A percentile compares a stretch with the other conserved stretches of the same genome.
phyloP scores from a whole-genome alignment of 2,113 vertebrate genomes.

The Laticauda laticaudata region DNA sequence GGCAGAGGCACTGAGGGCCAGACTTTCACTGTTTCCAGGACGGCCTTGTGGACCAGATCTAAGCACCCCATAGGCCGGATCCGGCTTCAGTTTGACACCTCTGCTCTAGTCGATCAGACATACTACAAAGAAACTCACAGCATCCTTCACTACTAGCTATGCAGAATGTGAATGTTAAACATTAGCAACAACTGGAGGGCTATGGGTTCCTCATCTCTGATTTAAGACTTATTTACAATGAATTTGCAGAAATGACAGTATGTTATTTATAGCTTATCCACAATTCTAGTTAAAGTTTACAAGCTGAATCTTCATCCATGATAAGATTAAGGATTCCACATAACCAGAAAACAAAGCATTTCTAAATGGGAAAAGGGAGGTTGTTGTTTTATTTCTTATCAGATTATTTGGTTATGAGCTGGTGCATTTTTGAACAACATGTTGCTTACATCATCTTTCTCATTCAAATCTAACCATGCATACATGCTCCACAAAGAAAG shows the following conservation, averaged over 20 bases:
- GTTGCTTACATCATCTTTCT: neutral
- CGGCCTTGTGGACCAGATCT: too few species aligned
- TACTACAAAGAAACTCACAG: neutral
- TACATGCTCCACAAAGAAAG: neutral
- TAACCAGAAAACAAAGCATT: neutral
- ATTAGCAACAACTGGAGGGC: neutral
- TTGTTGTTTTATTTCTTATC: neutral
- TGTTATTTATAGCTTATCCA: neutral
- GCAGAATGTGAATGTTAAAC: neutral
- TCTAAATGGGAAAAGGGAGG: neutral
- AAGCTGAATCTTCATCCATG: neutral
- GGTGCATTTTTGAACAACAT: neutral
- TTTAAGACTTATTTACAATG: neutral
- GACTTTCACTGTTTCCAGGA: too few species aligned
- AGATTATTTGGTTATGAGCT: neutral
- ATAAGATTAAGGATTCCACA: neutral
- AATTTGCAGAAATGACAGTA: neutral
- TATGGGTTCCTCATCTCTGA: neutral
- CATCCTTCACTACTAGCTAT: neutral
- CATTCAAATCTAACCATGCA: neutral
- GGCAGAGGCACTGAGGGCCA: too few species aligned
- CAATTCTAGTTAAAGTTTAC: neutral
- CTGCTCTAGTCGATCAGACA: neutral
- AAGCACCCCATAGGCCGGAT: too few species aligned
- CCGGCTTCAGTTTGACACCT: too few species aligned